Evolutionary conservation across 2,888 invertebrate genomes (phyloP).

Genomic region (Malacosoma neustria): DNA sequence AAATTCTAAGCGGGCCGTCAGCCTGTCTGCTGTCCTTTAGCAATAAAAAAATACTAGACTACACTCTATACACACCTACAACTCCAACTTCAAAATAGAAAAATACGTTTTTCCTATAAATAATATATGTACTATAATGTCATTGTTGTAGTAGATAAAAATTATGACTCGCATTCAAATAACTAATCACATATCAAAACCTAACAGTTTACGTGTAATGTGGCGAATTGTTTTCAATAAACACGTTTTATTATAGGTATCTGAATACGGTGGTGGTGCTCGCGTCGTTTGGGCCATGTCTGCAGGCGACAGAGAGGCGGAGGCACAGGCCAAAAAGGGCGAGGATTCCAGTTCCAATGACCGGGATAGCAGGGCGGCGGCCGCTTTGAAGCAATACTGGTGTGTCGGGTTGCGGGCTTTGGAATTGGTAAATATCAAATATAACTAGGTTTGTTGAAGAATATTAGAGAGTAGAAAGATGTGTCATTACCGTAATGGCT

Average conservation of each 20-base stretch:
- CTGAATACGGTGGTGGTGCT: conserved; percentile 69
- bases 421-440: conserved; percentile 80
- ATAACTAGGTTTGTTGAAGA: too few species aligned
- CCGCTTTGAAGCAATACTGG: conserved; percentile 67
- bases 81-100: too few species aligned
- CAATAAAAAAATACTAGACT: neutral
- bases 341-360: conserved; percentile 50
- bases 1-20: neutral
- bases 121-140: too few species aligned
- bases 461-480: too few species aligned
- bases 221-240: conserved; percentile 1
- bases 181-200: too few species aligned
- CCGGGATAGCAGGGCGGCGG: conserved; percentile 48
- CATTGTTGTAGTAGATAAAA: too few species aligned
- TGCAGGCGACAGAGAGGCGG: conserved; percentile 75
- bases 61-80: too few species aligned
- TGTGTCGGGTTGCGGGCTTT: conserved; percentile 74
- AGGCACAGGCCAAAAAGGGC: conserved; percentile 71
- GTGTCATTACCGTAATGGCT: too few species aligned
- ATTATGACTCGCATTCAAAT: too few species aligned
- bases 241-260: conserved; percentile 44
- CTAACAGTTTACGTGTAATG: too few species aligned
- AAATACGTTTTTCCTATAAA: too few species aligned
- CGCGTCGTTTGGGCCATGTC: conserved; percentile 76
- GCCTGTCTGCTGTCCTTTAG: neutral